Percentiles rank a stretch among this genome's conserved stretches.
phyloP scores from a whole-genome alignment of 2,113 vertebrate genomes.

The Oryctolagus cuniculus region mOryCun1.1 NC_091442.1:10863501-10864000 shows the following conservation, averaged over 20 bases:
- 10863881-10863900: not conserved
- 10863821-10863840: not conserved
- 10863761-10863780: not conserved
- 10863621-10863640: not conserved
- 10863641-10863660: not conserved
- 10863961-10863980: not conserved
- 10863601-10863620: not conserved
- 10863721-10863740: not conserved
- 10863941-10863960: not conserved
- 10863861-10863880: not conserved
- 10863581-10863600: slow-evolving; percentile 31
- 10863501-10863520: not conserved
- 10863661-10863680: not conserved
- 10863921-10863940: not conserved
- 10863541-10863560: not conserved
- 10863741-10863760: not conserved
- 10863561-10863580: not conserved
- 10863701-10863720: not conserved
- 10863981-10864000: not conserved
- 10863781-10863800: not conserved
- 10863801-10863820: not conserved
- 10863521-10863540: not conserved
- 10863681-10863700: not conserved
- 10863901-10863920: not conserved
- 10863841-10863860: not conserved